Conservation (phyloP, 2,797 vertebrate species). For the Phrynocephalus forsythii region DNA sequence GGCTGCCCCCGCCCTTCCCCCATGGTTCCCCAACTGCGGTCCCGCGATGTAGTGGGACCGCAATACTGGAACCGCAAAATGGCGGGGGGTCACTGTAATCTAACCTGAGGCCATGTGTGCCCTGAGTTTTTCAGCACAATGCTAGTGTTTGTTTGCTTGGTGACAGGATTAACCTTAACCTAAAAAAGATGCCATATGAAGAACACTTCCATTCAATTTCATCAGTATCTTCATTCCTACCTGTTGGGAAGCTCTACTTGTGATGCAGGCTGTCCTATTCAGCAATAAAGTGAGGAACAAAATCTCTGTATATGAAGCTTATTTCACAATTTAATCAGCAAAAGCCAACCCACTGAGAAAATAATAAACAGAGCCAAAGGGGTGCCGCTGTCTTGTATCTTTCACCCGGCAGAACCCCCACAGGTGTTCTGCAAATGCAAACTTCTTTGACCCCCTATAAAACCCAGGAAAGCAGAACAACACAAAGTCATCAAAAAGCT, state of each 20-base stretch:
- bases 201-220: neutral
- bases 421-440: slow-evolving; percentile 8
- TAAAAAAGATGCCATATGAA: neutral
- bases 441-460: slow-evolving; percentile 36
- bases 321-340: neutral
- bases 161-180: no score
- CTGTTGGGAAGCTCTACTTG: neutral
- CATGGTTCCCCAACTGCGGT: no score
- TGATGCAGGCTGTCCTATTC: neutral
- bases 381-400: neutral
- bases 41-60: no score
- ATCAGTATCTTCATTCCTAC: neutral
- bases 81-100: no score
- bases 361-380: neutral
- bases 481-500: slow-evolving; percentile 43
- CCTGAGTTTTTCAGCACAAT: no score
- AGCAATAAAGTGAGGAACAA: neutral
- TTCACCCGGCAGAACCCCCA: neutral
- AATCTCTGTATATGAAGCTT: neutral
- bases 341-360: neutral
- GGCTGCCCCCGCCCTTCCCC: no score
- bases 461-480: slow-evolving; percentile 42
- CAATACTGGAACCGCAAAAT: no score
- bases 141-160: no score
- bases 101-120: no score